phyloP scores from a whole-genome alignment of 2,113 vertebrate genomes.

The Toxotes chatareus region DNA sequence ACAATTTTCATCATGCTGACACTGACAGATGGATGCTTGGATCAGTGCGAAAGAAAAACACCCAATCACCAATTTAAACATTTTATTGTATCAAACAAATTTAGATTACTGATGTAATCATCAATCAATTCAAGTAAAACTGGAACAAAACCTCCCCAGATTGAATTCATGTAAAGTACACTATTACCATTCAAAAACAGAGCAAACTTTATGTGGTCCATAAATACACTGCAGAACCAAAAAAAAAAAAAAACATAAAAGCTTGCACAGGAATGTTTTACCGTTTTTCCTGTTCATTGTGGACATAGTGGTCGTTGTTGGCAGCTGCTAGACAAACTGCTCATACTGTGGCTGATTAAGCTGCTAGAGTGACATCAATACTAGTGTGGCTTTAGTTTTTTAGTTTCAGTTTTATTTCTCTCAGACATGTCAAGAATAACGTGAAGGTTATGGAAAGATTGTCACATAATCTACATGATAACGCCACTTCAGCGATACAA shows the following conservation, averaged over 20 bases:
- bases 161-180: constrained; percentile 57
- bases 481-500: constrained; percentile 49
- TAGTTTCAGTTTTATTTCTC: constrained; percentile 27
- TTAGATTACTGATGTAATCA: constrained; percentile 73
- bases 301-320: constrained; percentile 25
- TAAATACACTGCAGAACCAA: constrained; percentile 57
- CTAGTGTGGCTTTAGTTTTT: constrained; percentile 20
- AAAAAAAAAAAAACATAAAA: constrained; percentile 31
- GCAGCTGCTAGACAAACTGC: constrained; percentile 22
- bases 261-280: constrained; percentile 66
- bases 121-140: constrained; percentile 73
- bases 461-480: constrained; percentile 63
- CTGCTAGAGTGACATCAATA: constrained; percentile 22
- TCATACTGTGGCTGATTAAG: constrained; percentile 22
- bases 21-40: background rate
- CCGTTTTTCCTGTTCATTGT: constrained; percentile 39
- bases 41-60: background rate
- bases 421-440: constrained; percentile 1
- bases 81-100: constrained; percentile 83
- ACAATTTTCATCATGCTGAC: background rate
- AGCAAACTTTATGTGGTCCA: constrained; percentile 59
- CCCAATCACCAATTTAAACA: constrained; percentile 69
- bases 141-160: constrained; percentile 54
- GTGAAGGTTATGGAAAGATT: constrained; percentile 59
- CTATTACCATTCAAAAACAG: constrained; percentile 67